Evolutionary conservation across 2,113 vertebrate species (phyloP).

Genomic region (Callaeas wilsoni): DNA sequence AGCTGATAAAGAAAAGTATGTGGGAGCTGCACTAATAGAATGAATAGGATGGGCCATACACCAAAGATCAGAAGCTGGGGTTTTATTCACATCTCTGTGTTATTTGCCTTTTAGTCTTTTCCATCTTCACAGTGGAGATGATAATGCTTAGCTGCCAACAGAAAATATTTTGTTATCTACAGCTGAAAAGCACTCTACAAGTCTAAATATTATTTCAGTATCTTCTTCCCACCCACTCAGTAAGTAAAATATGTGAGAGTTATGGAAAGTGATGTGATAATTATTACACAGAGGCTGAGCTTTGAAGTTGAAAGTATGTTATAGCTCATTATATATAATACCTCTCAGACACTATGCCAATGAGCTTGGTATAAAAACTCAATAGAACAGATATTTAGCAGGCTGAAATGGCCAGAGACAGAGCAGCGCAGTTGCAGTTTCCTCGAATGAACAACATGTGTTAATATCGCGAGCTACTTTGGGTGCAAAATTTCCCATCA

Average conservation of each 20-base stretch:
- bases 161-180: slow-evolving; percentile 27
- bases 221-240: slow-evolving; percentile 4
- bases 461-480: fast-evolving
- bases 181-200: neutral
- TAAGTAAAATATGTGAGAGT: neutral
- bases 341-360: neutral
- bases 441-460: neutral
- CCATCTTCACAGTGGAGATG: neutral
- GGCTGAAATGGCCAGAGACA: neutral
- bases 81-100: neutral
- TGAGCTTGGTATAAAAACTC: neutral
- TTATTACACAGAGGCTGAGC: neutral
- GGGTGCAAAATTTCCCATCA: neutral
- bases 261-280: slow-evolving; percentile 24
- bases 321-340: slow-evolving; percentile 5
- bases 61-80: neutral
- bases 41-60: neutral
- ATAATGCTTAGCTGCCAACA: neutral
- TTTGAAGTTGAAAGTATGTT: slow-evolving; percentile 3
- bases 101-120: neutral
- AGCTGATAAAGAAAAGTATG: neutral
- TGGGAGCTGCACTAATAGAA: neutral
- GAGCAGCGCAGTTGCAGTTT: neutral
- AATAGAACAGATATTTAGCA: neutral
- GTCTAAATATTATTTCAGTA: slow-evolving; percentile 51